Conservation (phyloP, 2,888 invertebrate species). For the Polyploca ridens region DNA sequence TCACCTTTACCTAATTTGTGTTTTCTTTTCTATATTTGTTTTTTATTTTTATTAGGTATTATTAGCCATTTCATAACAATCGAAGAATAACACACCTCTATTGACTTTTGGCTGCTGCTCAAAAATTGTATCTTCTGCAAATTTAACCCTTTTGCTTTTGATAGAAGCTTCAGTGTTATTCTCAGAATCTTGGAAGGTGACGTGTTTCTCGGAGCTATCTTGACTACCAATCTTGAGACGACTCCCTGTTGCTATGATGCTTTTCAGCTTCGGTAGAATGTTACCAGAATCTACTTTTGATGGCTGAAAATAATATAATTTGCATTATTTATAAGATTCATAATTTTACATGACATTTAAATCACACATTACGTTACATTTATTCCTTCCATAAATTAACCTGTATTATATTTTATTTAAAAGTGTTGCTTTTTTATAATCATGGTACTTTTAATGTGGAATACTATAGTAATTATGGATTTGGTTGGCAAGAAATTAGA, state of each 20-base stretch:
- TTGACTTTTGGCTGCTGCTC: slow-evolving; percentile 58
- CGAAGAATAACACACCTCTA: slow-evolving; percentile 48
- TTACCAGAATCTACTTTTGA: slow-evolving; percentile 58
- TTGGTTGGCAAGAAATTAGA: too few species aligned
- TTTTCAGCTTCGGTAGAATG: slow-evolving; percentile 65
- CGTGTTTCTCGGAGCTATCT: slow-evolving; percentile 74
- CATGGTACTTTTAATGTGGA: too few species aligned
- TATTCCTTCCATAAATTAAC: too few species aligned
- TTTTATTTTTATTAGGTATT: neutral
- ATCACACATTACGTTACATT: too few species aligned
- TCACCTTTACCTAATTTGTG: neutral
- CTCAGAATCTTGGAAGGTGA: slow-evolving; percentile 66
- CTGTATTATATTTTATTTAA: too few species aligned
- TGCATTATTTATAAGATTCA: neutral
- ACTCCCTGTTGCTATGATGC: slow-evolving; percentile 67
- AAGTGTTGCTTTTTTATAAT: too few species aligned
- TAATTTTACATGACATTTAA: too few species aligned
- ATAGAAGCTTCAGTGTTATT: slow-evolving; percentile 51
- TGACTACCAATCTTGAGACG: slow-evolving; percentile 64
- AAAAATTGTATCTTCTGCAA: slow-evolving; percentile 74
- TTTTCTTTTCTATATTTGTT: neutral
- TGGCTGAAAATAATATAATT: slow-evolving; percentile 47
- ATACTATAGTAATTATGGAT: too few species aligned
- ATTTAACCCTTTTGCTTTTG: slow-evolving; percentile 70
- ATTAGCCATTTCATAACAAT: too few species aligned